A percentile compares a stretch with the other conserved stretches of the same genome.
These are phyloP conservation scores for Brachionus asplanchnoidis DNA, from an alignment of 1,140 invertebrate genomes.

Conservation along the genomic window DNA sequence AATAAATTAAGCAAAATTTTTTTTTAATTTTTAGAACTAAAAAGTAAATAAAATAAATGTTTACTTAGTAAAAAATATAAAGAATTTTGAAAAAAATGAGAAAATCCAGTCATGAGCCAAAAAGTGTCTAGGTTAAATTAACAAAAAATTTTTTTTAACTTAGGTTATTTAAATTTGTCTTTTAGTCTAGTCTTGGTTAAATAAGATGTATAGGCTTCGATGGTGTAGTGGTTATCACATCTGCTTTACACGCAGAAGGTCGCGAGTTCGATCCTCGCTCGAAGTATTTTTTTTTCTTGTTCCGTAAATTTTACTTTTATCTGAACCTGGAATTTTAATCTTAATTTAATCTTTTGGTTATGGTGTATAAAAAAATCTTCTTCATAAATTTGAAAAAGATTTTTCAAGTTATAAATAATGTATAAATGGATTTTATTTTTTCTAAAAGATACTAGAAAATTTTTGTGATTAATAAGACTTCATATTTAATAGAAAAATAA, in stretches of 20 bases:
- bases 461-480: too few relatives aligned
- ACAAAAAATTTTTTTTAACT: not conserved
- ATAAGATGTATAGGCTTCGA: not conserved
- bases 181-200: not conserved
- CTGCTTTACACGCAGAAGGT: slow-evolving; percentile 45
- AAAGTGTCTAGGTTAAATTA: not conserved
- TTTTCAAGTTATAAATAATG: too few relatives aligned
- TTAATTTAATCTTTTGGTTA: too few relatives aligned
- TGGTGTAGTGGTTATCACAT: slow-evolving; percentile 45
- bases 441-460: too few relatives aligned
- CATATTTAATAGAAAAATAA: too few relatives aligned
- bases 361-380: too few relatives aligned
- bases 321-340: too few relatives aligned
- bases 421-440: too few relatives aligned
- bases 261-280: slow-evolving; percentile 44
- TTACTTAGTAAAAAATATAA: not conserved
- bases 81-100: not conserved
- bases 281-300: slow-evolving; percentile 38
- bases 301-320: not conserved
- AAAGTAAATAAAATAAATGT: not conserved
- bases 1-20: not conserved
- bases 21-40: not conserved
- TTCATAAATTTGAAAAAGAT: too few relatives aligned
- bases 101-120: too few relatives aligned
- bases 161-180: too few relatives aligned